Base-by-base conservation (phyloP, 2,797 vertebrate genomes). In the Ceyx erithaca region DNA sequence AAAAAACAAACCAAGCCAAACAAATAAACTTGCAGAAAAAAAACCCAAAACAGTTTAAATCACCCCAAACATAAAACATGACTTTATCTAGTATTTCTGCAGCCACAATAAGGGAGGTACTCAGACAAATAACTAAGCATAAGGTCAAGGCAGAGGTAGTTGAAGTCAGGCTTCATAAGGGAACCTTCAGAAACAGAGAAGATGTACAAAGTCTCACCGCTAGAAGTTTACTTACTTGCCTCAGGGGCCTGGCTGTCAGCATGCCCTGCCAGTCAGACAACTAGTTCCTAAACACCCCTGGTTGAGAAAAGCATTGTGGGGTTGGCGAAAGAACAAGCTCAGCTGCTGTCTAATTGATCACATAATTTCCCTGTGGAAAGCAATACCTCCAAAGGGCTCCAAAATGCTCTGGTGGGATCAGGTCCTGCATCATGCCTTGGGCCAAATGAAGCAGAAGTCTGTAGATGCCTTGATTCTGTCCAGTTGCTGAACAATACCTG, bases 11-110 rank as follows among this genome's bases (percentile, higher is more conserved):
- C 66, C 25, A 26, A 51, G 16, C 25, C 25, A n/a, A 49, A 49
- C 48, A 49, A 23, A 46, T 22, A 23, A 25, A 49, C 46, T 49
- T 25, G 23, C 22, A 25, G 48, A 48, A 48, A 48, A 22, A 54
- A 67, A 28, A 43, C 54, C 35, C 35, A 11, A 16, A 66, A 14
- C n/a, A 63, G 22, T 61, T 80, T 85, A 76, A 93, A 85, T 71
- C 63, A 76, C 67, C 46, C 61, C 70, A 68, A 88, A 91, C 12
- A 52, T 28, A 76, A 73, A 78, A 15, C 14, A 67, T 40, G 33
- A 77, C 21, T 78, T 76, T 76, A 68, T 51, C 68, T 48, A 57
- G 33, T 52, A 69, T 85, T 97, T 94, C 62, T 68, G 61, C 48
- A 77, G 18, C 52, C 35, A 52, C 54, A n/a, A 14, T 62, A 61